Percentiles rank a stretch among this genome's conserved stretches.
Conservation (phyloP, 2,113 vertebrate species). For the Mormoops blainvillei region DNA sequence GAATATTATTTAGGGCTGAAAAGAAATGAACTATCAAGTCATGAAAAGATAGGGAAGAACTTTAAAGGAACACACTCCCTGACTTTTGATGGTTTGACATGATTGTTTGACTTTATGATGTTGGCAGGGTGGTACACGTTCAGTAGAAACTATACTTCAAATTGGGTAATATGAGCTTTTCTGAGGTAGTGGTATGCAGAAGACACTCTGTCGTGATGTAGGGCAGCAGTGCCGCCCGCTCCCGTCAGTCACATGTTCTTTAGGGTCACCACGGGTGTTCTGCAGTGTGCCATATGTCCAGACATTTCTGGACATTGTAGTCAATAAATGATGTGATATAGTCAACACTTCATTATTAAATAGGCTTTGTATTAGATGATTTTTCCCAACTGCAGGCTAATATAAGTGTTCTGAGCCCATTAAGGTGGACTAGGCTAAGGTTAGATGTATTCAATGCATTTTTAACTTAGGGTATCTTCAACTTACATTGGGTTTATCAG, state of each 20-base stretch:
- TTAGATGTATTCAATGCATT: neutral
- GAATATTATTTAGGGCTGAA: neutral
- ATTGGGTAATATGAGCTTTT: neutral
- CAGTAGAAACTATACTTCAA: neutral
- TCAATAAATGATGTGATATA: neutral
- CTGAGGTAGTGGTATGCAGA: neutral
- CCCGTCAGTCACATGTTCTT: neutral
- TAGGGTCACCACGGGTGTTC: neutral
- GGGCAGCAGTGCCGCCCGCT: neutral
- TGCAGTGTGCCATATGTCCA: neutral
- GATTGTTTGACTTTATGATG: neutral
- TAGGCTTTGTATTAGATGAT: neutral
- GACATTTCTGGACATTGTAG: accelerated
- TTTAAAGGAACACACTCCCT: neutral
- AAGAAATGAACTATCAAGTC: too few species aligned
- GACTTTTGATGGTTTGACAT: neutral
- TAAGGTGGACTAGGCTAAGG: neutral
- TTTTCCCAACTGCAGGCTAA: neutral
- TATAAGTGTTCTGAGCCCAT: neutral
- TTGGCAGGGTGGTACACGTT: neutral
- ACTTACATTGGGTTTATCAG: neutral
- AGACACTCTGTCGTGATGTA: neutral
- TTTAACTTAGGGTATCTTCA: neutral
- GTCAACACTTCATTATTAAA: neutral
- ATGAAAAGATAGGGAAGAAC: neutral